These are phyloP conservation scores for Centropus unirufus DNA, from an alignment of 2,113 vertebrate genomes.

Conservation along the genomic window DNA sequence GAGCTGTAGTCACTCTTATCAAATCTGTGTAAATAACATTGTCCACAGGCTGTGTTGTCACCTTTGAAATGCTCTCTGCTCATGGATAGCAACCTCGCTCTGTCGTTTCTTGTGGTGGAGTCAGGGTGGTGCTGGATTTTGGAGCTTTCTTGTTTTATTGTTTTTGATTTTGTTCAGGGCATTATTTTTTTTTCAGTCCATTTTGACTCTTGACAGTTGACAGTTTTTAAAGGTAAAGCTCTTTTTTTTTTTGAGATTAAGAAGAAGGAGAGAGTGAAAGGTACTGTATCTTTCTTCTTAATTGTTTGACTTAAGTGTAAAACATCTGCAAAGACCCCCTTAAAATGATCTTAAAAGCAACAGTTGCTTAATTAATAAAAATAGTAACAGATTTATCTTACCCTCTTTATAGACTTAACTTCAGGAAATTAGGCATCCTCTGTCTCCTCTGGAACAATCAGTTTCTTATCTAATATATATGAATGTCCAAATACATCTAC, in stretches of 20 bases:
- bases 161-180: neutral
- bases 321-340: conserved; percentile 3
- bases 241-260: conserved; percentile 44
- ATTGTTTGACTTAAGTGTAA: conserved; percentile 55
- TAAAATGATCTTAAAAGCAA: conserved; percentile 47
- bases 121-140: conserved; percentile 43
- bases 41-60: conserved; percentile 24
- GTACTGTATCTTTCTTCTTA: conserved; percentile 69
- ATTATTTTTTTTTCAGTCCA: neutral
- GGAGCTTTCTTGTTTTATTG: neutral
- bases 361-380: conserved; percentile 32
- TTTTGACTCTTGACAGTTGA: conserved; percentile 21
- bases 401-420: conserved; percentile 54
- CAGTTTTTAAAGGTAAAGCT: conserved; percentile 49
- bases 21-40: conserved; percentile 41
- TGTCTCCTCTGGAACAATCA: conserved; percentile 40
- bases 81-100: conserved; percentile 19
- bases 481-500: conserved; percentile 30
- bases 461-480: conserved; percentile 43
- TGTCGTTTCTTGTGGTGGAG: conserved; percentile 26
- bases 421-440: conserved; percentile 48
- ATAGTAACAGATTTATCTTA: conserved; percentile 32
- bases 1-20: neutral
- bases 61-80: conserved; percentile 46
- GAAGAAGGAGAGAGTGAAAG: conserved; percentile 68